Conservation (phyloP, 2,113 vertebrate species). For the Solea solea region DNA sequence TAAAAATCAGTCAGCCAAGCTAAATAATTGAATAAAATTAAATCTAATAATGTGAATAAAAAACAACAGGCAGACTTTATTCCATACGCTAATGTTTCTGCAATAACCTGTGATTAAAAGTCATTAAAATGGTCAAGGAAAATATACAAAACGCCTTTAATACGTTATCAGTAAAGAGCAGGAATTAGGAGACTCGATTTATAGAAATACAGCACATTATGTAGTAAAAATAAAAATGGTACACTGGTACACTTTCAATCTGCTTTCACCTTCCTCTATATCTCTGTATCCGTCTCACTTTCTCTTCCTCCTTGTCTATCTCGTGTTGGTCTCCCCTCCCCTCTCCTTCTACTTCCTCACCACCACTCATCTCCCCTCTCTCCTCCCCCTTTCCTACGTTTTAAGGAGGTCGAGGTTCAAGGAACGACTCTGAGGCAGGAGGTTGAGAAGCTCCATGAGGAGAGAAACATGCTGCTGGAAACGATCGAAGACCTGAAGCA, state of each 20-base stretch:
- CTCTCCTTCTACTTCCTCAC: neutral
- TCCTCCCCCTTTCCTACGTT: constrained; percentile 21
- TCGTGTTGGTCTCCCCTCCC: neutral
- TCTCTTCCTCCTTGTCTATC: neutral
- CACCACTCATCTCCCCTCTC: constrained; percentile 24
- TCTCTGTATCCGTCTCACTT: too few relatives aligned
- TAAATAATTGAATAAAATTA: too few relatives aligned
- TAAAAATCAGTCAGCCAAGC: neutral
- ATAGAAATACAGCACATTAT: too few relatives aligned
- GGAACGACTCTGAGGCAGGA: constrained; percentile 68
- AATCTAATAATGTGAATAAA: neutral
- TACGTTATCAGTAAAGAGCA: too few relatives aligned
- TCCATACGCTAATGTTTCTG: neutral
- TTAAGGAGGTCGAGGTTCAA: constrained; percentile 77
- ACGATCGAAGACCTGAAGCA: constrained; percentile 81
- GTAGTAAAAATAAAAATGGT: too few relatives aligned
- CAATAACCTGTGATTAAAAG: neutral
- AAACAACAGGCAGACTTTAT: neutral
- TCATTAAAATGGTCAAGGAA: too few relatives aligned
- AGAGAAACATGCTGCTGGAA: constrained; percentile 81
- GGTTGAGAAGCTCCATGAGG: constrained; percentile 78
- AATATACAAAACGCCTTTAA: too few relatives aligned
- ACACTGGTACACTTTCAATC: too few relatives aligned
- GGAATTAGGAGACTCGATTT: too few relatives aligned
- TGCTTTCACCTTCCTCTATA: too few relatives aligned